Evolutionary conservation across 1,140 invertebrate genomes (phyloP).

Genomic region (Drosophila hydei): DNA sequence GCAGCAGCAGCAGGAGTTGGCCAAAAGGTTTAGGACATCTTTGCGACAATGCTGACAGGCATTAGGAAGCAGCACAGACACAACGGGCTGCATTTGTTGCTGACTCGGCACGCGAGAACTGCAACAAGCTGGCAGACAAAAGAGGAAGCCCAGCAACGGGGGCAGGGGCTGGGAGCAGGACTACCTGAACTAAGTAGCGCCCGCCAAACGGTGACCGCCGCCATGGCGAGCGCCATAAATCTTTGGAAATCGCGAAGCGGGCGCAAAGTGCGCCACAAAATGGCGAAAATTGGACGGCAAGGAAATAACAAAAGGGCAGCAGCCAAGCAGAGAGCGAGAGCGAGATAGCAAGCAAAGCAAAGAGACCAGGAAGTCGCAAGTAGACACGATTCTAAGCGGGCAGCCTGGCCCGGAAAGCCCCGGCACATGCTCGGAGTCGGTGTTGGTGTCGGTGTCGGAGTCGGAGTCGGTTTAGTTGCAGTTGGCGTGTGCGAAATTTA

Average conservation of each 20-base stretch:
- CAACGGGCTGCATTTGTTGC: conserved; percentile 47
- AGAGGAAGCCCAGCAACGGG: not conserved
- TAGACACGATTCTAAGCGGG: conserved; percentile 55
- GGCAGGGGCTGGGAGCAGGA: not conserved
- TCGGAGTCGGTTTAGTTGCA: conserved; percentile 41
- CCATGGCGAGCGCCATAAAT: conserved; percentile 69
- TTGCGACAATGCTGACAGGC: conserved; percentile 69
- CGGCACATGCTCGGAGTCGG: conserved; percentile 12
- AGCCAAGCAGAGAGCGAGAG: not conserved
- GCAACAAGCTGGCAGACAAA: conserved; percentile 33
- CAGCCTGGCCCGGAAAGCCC: conserved; percentile 31
- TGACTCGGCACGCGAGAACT: conserved; percentile 52
- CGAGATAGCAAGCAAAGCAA: too few relatives aligned
- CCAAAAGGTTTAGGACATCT: conserved; percentile 40
- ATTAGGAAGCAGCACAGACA: conserved; percentile 46
- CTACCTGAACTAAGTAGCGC: conserved; percentile 67
- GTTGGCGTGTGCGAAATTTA: conserved; percentile 67
- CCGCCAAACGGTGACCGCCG: conserved; percentile 53
- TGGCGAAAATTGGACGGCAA: conserved; percentile 75
- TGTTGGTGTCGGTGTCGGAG: not conserved
- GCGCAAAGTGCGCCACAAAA: conserved; percentile 79
- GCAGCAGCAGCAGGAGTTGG: too few relatives aligned
- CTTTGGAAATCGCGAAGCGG: conserved; percentile 71
- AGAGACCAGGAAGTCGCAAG: conserved; percentile 13
- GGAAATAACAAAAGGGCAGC: conserved; percentile 52